Conservation (phyloP, 2,888 invertebrate genomes). For the Protophormia terraenovae region DNA sequence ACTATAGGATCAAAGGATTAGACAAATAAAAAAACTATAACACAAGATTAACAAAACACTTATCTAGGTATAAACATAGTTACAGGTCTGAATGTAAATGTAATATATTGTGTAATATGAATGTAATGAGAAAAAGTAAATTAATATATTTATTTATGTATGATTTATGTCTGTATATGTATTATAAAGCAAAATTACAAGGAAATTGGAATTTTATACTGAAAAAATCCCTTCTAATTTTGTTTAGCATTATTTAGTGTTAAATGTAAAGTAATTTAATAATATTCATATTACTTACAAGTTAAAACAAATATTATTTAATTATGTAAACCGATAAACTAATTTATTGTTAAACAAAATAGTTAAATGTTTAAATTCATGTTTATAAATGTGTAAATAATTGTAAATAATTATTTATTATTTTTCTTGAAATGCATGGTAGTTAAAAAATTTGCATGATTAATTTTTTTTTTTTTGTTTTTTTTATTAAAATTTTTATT, state of each 20-base stretch:
- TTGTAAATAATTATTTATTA: not conserved
- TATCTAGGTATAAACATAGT: not conserved
- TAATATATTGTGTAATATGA: not conserved
- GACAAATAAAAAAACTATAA: no score
- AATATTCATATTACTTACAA: not conserved
- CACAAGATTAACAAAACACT: not conserved
- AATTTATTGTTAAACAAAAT: no score
- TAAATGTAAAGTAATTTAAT: constrained; percentile 25
- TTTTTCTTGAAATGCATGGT: not conserved
- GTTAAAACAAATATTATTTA: not conserved
- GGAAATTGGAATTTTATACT: not conserved
- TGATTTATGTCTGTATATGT: constrained; percentile 26
- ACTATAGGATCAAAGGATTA: not conserved
- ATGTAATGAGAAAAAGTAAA: not conserved
- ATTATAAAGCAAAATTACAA: not conserved
- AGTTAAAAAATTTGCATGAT: not conserved
- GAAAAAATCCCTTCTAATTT: not conserved
- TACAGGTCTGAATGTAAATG: not conserved
- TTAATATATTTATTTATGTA: constrained; percentile 9
- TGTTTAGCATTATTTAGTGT: constrained; percentile 4
- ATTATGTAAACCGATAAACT: not conserved
- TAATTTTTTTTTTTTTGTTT: no score
- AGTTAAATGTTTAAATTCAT: not conserved
- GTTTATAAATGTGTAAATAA: not conserved
- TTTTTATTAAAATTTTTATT: no score